Conservation (phyloP, 2,888 invertebrate species). For the Drosophila siamana region DNA sequence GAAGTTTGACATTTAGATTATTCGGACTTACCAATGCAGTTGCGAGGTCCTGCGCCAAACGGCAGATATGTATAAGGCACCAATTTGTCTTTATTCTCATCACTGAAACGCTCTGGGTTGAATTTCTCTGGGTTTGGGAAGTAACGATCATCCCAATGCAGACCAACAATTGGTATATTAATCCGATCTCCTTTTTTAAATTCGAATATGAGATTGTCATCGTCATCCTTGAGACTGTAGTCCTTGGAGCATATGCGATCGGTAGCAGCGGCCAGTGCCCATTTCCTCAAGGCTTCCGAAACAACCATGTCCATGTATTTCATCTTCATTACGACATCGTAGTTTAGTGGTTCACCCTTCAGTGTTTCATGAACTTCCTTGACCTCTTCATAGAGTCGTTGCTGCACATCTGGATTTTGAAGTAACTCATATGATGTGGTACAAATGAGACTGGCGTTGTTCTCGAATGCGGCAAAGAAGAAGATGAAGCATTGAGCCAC, state of each 20-base stretch:
- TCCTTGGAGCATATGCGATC: conserved; percentile 86
- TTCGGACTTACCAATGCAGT: conserved; percentile 86
- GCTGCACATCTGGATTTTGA: conserved; percentile 87
- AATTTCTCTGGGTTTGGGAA: conserved; percentile 87
- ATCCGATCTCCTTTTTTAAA: conserved; percentile 85
- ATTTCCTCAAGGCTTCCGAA: conserved; percentile 86
- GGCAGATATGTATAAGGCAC: conserved; percentile 86
- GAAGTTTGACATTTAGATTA: too few relatives aligned
- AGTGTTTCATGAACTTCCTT: conserved; percentile 83
- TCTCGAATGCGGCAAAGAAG: conserved; percentile 87
- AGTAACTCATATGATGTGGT: conserved; percentile 87
- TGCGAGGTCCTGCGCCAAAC: conserved; percentile 87
- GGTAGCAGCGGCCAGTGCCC: conserved; percentile 85
- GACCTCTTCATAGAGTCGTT: conserved; percentile 86
- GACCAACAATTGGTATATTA: conserved; percentile 83
- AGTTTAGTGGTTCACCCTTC: conserved; percentile 85
- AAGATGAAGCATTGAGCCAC: conserved; percentile 87
- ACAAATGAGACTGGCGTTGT: conserved; percentile 82
- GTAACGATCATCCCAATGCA: conserved; percentile 86
- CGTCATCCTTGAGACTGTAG: conserved; percentile 77
- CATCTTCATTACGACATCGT: conserved; percentile 86
- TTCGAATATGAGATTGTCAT: conserved; percentile 86
- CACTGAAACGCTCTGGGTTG: conserved; percentile 87
- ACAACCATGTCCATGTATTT: conserved; percentile 88
- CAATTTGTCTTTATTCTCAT: conserved; percentile 86